These are phyloP conservation scores for Noctua fimbriata DNA, from an alignment of 2,888 invertebrate genomes.

Conservation along the genomic window DNA sequence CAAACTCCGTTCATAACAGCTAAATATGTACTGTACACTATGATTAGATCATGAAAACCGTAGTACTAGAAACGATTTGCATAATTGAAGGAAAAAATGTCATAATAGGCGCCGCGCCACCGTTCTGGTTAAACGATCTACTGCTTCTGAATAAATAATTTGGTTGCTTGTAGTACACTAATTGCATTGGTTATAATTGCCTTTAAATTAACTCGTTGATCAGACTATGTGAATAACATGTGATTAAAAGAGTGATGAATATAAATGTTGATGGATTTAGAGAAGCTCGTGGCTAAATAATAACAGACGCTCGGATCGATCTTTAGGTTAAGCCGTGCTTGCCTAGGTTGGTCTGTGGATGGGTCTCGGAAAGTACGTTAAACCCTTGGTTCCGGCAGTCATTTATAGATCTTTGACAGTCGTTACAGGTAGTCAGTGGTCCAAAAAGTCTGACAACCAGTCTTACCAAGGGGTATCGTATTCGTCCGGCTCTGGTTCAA, in stretches of 20 bases:
- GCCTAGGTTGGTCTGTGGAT: too few relatives aligned
- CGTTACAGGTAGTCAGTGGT: too few relatives aligned
- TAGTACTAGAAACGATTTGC: constrained; percentile 11
- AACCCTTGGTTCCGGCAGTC: too few relatives aligned
- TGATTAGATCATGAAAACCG: not conserved
- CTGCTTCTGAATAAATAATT: constrained; percentile 6
- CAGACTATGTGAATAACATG: not conserved
- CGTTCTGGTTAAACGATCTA: not conserved
- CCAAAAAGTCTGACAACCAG: too few relatives aligned
- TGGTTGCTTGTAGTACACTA: not conserved
- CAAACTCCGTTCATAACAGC: not conserved
- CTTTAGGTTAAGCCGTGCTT: too few relatives aligned
- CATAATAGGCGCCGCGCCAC: constrained; percentile 2
- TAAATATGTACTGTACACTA: not conserved
- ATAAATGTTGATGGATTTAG: not conserved
- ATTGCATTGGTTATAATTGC: not conserved
- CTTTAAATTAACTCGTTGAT: not conserved
- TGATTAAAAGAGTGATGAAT: not conserved
- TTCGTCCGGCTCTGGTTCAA: too few relatives aligned
- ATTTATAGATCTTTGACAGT: too few relatives aligned
- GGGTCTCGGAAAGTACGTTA: too few relatives aligned
- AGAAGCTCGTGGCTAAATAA: too few relatives aligned
- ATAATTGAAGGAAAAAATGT: constrained; percentile 23
- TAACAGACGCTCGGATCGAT: too few relatives aligned
- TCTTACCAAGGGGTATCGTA: too few relatives aligned